Evolutionary conservation across 1,140 invertebrate genomes (phyloP), one percentile per base, ranked within the genome.

Genomic region (Saccostrea cuccullata): DNA sequence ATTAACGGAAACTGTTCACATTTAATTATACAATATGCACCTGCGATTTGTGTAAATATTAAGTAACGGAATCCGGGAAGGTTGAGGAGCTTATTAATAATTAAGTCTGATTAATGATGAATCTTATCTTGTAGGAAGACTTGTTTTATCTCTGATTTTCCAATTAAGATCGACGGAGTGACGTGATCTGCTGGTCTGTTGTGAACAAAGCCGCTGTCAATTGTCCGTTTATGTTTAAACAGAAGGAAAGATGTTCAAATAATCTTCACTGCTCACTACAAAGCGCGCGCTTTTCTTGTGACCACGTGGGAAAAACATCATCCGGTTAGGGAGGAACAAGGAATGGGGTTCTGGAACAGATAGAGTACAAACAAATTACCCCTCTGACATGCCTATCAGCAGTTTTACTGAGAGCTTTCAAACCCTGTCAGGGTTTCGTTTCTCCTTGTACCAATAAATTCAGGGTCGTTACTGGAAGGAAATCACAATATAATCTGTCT

Each of bases 61-160:
- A 15, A 30, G 23, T 36, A 77, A 30, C 26, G 70, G 70, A 36
- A 77, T 30, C 70, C 23, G 13, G 8, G 70, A 26, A 77, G 23
- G 8, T 77, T 40, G 26, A 30, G 13, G 30, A 77, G 13, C 70
- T 77, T 77, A 77, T 77, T 40, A 77, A 77, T 77, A 77, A 77
- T 77, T 77, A 30, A 77, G 23, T 77, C 13, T 77, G 70, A 77
- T 77, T 77, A 30, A 77, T 77, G 70, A 36, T 36, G 23, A 77
- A 26, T 30, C 70, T 77, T 77, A 77, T 77, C 70, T 77, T 36
- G 6, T 9, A 30, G 4, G 70, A 77, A 30, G 23, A 36, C 70
- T 77, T 77, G 70, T 77, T 36, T 77, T 77, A 77, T 77, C 70
- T 77, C 30, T 77, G 70, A 77, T 77, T 77, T 77, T 77, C 26